A percentile compares a stretch with the other conserved stretches of the same genome.
Evolutionary conservation across 2,888 invertebrate genomes (phyloP).

Genomic region (Drosophila anomalipes): DNA sequence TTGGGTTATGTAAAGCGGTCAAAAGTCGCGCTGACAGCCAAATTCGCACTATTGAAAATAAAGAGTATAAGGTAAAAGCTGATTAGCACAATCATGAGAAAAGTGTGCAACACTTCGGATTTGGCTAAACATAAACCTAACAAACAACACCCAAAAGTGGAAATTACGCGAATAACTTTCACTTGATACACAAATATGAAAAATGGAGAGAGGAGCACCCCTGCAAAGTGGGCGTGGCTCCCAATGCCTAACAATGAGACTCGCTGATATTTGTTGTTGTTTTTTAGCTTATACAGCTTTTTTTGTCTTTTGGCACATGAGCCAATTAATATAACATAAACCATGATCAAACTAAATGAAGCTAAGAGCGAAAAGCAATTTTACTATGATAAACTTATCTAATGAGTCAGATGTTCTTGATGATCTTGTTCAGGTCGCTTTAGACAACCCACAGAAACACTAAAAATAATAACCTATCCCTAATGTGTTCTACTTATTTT

Average conservation of each 20-base stretch:
- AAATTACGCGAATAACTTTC: constrained; percentile 73
- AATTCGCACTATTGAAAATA: constrained; percentile 54
- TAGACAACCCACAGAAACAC: too few species aligned
- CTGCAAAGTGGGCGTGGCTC: constrained; percentile 52
- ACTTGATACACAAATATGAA: constrained; percentile 70
- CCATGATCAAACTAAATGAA: too few species aligned
- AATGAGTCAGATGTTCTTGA: too few species aligned
- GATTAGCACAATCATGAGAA: constrained; percentile 80
- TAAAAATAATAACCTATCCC: too few species aligned
- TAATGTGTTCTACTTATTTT: too few species aligned
- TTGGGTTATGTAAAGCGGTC: constrained; percentile 61
- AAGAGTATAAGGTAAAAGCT: constrained; percentile 47
- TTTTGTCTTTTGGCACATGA: too few species aligned
- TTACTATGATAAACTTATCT: too few species aligned
- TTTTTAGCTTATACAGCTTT: neutral
- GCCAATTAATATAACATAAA: too few species aligned
- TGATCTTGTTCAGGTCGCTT: too few species aligned
- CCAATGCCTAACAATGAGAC: constrained; percentile 58
- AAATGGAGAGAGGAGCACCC: constrained; percentile 12
- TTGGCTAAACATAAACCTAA: constrained; percentile 47
- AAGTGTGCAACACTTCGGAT: constrained; percentile 67
- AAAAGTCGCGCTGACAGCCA: constrained; percentile 37
- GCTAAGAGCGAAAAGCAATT: too few species aligned
- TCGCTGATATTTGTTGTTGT: constrained; percentile 31
- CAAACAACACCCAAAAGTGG: constrained; percentile 54